These are phyloP conservation scores for Drosophila aff. DNA, from an alignment of 1,140 invertebrate species.

Conservation along the genomic window DNA sequence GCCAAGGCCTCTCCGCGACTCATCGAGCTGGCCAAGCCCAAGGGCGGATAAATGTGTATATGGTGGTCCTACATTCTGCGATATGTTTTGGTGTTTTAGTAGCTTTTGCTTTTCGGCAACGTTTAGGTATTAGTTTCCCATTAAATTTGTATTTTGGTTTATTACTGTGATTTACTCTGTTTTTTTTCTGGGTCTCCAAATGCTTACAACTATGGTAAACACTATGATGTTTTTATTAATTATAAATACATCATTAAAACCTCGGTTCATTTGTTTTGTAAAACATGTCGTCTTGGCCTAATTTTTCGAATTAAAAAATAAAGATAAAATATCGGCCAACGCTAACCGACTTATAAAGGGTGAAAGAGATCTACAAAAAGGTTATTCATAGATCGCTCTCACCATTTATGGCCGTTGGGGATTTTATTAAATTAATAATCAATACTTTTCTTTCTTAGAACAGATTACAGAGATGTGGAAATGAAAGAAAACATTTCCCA, in stretches of 20 bases:
- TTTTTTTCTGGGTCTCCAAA: not conserved
- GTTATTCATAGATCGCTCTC: not conserved
- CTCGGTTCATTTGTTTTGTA: not conserved
- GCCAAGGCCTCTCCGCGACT: slow-evolving; percentile 85
- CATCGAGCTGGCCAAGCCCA: slow-evolving; percentile 85
- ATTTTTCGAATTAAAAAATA: not conserved
- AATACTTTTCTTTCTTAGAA: not conserved
- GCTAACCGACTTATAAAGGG: not conserved
- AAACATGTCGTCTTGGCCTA: not conserved
- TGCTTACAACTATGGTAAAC: too few species aligned
- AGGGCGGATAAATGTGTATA: slow-evolving; percentile 42
- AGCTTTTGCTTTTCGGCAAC: slow-evolving; percentile 36
- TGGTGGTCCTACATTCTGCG: not conserved
- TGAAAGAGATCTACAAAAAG: slow-evolving; percentile 1
- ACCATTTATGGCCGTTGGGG: not conserved
- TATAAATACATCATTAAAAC: not conserved
- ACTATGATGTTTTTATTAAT: not conserved
- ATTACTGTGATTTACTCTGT: not conserved
- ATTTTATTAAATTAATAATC: not conserved
- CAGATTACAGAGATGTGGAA: not conserved
- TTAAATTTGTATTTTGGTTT: slow-evolving; percentile 41
- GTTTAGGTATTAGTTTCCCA: slow-evolving; percentile 19
- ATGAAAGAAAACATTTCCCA: too few species aligned
- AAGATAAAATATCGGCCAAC: not conserved
- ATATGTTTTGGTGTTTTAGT: slow-evolving; percentile 6